These are phyloP conservation scores for Hymenopus coronatus DNA, from an alignment of 2,888 invertebrate species.

Conservation along the genomic window DNA sequence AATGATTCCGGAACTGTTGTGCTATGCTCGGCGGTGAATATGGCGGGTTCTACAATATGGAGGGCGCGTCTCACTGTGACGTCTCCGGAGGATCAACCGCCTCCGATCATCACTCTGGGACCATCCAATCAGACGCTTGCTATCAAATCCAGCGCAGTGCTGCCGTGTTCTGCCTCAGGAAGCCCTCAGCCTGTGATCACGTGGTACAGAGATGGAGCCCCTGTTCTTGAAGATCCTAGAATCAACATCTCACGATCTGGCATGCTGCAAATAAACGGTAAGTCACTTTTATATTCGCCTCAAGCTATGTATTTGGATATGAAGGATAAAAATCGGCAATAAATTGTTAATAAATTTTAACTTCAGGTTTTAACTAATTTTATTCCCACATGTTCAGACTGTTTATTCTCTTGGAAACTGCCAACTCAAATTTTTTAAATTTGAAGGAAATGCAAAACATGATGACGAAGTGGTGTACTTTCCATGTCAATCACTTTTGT, in stretches of 20 bases:
- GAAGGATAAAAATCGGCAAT: too few relatives aligned
- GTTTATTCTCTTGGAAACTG: too few relatives aligned
- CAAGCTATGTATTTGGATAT: too few relatives aligned
- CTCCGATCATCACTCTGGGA: constrained; percentile 85
- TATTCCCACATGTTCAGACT: too few relatives aligned
- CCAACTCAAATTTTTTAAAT: too few relatives aligned
- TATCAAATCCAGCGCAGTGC: constrained; percentile 77
- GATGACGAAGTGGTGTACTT: too few relatives aligned
- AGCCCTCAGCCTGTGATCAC: constrained; percentile 74
- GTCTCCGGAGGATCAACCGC: constrained; percentile 77
- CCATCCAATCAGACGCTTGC: constrained; percentile 93
- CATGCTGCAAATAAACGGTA: constrained; percentile 59
- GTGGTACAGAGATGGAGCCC: constrained; percentile 78
- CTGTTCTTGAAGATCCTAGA: constrained; percentile 61
- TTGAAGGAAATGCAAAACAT: too few relatives aligned
- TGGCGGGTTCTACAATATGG: constrained; percentile 77
- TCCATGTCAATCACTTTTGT: too few relatives aligned
- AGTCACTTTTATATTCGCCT: constrained; percentile 23
- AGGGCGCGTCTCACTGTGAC: constrained; percentile 75
- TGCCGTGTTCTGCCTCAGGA: constrained; percentile 81
- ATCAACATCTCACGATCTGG: constrained; percentile 70
- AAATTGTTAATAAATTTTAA: too few relatives aligned
- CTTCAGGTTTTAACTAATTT: too few relatives aligned
- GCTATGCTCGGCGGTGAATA: constrained; percentile 84
- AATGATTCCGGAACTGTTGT: constrained; percentile 70